Conservation (phyloP, 1,140 invertebrate genomes). For the Aphaenogaster floridana region DNA sequence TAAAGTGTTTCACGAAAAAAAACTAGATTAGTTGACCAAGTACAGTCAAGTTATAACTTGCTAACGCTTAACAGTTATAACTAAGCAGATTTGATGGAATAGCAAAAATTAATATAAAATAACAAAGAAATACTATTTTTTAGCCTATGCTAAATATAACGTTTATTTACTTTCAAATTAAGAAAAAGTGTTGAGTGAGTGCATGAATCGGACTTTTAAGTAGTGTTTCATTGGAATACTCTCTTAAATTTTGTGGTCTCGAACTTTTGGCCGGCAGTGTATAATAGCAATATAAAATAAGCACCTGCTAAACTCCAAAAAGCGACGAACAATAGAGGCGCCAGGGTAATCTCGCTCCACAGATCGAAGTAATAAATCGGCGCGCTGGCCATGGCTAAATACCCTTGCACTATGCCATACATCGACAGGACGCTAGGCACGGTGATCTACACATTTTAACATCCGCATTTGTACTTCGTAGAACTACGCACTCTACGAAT, state of each 20-base stretch:
- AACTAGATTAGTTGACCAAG: too few relatives aligned
- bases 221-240: too few relatives aligned
- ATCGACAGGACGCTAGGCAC: conserved; percentile 87
- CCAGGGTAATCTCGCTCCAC: conserved; percentile 87
- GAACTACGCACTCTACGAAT: not conserved
- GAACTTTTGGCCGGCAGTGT: too few relatives aligned
- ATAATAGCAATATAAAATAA: not conserved
- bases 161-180: too few relatives aligned
- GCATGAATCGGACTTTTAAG: too few relatives aligned
- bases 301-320: conserved; percentile 84
- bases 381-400: conserved; percentile 82
- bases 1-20: too few relatives aligned
- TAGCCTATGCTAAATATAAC: too few relatives aligned
- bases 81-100: too few relatives aligned
- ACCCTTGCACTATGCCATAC: conserved; percentile 87
- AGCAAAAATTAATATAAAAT: not conserved
- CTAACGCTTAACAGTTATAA: too few relatives aligned
- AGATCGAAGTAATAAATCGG: conserved; percentile 84
- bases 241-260: too few relatives aligned
- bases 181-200: too few relatives aligned
- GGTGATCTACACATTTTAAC: conserved; percentile 81
- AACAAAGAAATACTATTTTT: not conserved
- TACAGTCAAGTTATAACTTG: too few relatives aligned
- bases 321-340: conserved; percentile 87
- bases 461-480: not conserved